Percentiles rank a stretch among this genome's conserved stretches.
Conservation (phyloP, 2,888 invertebrate species). For the Eremobia ochroleuca region DNA sequence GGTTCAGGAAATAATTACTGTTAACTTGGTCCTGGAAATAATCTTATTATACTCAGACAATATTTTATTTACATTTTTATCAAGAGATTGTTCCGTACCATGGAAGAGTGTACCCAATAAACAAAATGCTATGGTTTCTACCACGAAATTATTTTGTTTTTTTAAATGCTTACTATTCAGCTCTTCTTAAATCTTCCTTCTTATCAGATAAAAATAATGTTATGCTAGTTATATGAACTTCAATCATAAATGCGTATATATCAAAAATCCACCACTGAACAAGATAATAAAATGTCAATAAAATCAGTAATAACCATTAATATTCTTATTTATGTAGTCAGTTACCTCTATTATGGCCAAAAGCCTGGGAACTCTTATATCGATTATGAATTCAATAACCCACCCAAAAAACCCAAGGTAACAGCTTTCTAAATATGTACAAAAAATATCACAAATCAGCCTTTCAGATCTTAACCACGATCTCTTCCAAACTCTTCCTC, state of each 20-base stretch:
- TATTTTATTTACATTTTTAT: neutral
- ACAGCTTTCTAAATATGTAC: conserved; percentile 17
- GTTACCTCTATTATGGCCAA: neutral
- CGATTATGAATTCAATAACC: neutral
- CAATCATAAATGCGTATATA: too few species aligned
- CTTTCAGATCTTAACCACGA: conserved; percentile 92
- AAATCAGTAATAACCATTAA: neutral
- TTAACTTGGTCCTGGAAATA: neutral
- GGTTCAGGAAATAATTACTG: conserved; percentile 7
- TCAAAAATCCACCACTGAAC: too few species aligned
- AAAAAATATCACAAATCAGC: conserved; percentile 50
- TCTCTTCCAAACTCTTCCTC: conserved; percentile 94
- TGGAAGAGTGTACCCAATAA: neutral
- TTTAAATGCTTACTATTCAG: neutral
- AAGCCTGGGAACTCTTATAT: neutral
- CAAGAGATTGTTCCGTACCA: neutral
- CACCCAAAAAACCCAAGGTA: conserved; percentile 12
- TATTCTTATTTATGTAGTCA: neutral
- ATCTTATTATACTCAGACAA: neutral
- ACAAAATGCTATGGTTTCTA: neutral
- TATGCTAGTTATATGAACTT: neutral
- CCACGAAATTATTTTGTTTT: neutral
- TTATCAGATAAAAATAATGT: neutral
- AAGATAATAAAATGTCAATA: neutral
- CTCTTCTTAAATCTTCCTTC: neutral